A percentile compares a stretch with the other conserved stretches of the same genome.
These are phyloP conservation scores for Aphis gossypii DNA, from an alignment of 1,140 invertebrate species.

Conservation along the genomic window DNA sequence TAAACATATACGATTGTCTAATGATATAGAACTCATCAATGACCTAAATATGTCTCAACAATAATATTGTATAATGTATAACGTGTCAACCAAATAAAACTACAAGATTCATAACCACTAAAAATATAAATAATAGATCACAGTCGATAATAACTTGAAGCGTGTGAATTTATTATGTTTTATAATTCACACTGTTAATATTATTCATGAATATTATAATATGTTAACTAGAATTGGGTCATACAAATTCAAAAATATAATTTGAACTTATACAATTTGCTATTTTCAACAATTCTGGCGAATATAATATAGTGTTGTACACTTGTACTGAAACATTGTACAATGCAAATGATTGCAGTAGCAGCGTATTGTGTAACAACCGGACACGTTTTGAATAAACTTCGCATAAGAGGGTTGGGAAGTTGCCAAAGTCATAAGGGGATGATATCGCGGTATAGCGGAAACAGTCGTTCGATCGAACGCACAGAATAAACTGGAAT, in stretches of 20 bases:
- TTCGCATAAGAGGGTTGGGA: constrained; percentile 1
- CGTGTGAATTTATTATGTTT: neutral
- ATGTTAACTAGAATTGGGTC: neutral
- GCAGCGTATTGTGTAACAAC: neutral
- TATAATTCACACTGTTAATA: neutral
- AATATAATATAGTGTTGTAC: neutral
- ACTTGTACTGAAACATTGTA: neutral
- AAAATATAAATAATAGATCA: neutral
- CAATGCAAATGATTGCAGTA: neutral
- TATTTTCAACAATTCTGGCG: neutral
- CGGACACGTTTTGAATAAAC: constrained; percentile 46
- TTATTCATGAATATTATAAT: neutral
- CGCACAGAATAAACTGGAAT: neutral
- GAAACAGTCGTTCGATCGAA: constrained; percentile 4
- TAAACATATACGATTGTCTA: too few relatives aligned
- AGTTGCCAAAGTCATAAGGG: constrained; percentile 21
- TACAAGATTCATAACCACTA: too few relatives aligned
- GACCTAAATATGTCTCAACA: too few relatives aligned
- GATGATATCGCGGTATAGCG: neutral
- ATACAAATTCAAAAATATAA: neutral
- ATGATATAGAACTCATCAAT: too few relatives aligned
- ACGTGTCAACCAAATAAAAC: neutral
- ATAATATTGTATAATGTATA: neutral
- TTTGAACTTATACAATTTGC: neutral
- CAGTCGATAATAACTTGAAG: neutral